phyloP scores from a whole-genome alignment of 2,797 vertebrate species.

The Lophius americanus region DNA sequence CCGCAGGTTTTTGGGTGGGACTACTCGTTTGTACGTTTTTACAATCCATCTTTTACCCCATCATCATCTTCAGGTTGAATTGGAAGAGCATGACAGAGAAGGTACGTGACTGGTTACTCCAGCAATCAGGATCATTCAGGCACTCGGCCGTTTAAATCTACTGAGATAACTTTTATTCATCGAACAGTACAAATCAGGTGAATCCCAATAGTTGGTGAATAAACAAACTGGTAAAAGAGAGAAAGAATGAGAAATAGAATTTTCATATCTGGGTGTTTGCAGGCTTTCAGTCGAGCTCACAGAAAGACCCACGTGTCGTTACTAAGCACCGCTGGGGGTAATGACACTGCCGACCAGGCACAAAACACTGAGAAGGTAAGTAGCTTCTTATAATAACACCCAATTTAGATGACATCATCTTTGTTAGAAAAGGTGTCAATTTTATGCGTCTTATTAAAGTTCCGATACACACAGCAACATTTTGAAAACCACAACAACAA shows the following conservation, averaged over 20 bases:
- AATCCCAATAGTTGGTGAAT: background rate
- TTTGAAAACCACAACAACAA: too few relatives aligned
- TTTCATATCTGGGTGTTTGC: conserved; percentile 21
- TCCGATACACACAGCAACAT: too few relatives aligned
- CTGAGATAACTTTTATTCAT: too few relatives aligned
- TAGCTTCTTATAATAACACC: background rate
- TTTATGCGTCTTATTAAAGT: too few relatives aligned
- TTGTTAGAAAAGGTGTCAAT: too few relatives aligned
- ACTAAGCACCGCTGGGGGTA: conserved; percentile 8
- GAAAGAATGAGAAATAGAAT: background rate
- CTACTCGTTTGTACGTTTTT: conserved; percentile 82
- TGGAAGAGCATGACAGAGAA: conserved; percentile 64
- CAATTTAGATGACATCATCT: background rate
- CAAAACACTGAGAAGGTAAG: conserved; percentile 31
- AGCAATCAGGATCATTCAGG: background rate
- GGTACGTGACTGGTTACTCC: conserved; percentile 30
- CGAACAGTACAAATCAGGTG: background rate
- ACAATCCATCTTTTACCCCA: conserved; percentile 84
- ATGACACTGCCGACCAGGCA: conserved; percentile 14
- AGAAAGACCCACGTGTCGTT: conserved; percentile 34
- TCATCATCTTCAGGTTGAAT: conserved; percentile 78
- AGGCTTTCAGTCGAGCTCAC: conserved; percentile 66
- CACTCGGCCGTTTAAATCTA: background rate
- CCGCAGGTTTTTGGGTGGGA: conserved; percentile 90
- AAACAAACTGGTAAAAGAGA: background rate